Conservation (phyloP, 2,888 invertebrate species). For the Dascillus cervinus region DNA sequence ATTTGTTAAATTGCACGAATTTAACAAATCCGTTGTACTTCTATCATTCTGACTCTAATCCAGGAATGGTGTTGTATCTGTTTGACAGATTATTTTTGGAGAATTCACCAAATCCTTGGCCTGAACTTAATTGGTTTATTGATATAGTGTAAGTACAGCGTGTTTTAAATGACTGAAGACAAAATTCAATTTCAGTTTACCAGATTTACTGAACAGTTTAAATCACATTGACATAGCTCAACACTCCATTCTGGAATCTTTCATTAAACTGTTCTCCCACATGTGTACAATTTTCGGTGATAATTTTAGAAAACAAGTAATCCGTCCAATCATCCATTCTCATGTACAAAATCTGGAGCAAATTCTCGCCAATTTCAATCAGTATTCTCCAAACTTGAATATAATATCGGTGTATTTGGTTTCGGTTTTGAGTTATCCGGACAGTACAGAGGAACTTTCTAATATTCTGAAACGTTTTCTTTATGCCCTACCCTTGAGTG, state of each 20-base stretch:
- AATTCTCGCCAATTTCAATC: conserved; percentile 51
- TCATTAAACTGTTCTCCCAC: conserved; percentile 49
- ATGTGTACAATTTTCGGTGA: conserved; percentile 60
- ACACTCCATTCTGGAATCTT: conserved; percentile 45
- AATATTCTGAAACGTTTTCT: conserved; percentile 52
- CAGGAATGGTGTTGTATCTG: conserved; percentile 51
- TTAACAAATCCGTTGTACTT: conserved; percentile 57
- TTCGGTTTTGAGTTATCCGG: conserved; percentile 48
- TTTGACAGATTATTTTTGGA: conserved; percentile 54
- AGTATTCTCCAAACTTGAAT: conserved; percentile 48
- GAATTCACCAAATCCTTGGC: conserved; percentile 59
- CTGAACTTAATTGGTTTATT: conserved; percentile 62
- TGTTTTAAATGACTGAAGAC: conserved; percentile 3
- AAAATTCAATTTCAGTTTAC: conserved; percentile 43
- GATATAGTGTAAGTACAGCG: conserved; percentile 49
- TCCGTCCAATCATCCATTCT: conserved; percentile 51
- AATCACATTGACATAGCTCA: conserved; percentile 48
- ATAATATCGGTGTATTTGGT: conserved; percentile 56
- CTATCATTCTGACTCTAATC: conserved; percentile 49
- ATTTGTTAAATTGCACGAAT: conserved; percentile 41
- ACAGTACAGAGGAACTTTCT: conserved; percentile 43
- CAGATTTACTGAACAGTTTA: conserved; percentile 50
- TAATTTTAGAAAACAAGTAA: conserved; percentile 50
- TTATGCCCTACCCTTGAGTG: conserved; percentile 46
- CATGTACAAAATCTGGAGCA: conserved; percentile 54